Base-by-base conservation (phyloP, 2,797 vertebrate species). In the Sebastes reedi region DNA sequence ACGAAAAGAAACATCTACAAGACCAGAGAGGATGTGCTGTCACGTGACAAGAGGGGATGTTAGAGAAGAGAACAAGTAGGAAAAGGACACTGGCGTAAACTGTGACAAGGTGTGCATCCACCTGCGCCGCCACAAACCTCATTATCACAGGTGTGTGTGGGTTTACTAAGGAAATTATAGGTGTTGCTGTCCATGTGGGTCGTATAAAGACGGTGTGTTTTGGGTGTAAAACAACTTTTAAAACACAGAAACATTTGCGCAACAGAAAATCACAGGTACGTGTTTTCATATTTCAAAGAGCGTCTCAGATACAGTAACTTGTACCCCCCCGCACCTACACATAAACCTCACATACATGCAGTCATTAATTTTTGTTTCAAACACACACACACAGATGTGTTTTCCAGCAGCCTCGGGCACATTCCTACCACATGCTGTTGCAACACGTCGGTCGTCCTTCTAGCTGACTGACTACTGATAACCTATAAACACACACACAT, bases 371-470 rank as follows among this genome's bases (percentile, higher is more conserved):
- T 14, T 71, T 22, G 46, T 81, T 79, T 75, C 25, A 82, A 76
- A 65, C 72, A 72, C 75, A 88, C 34, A 87, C 75, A 87, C 80
- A 85, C 55, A 76, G 76, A 84, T 69, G 67, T 76, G 82, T 86
- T 89, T 88, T 81, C 82, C 80, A 59, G 79, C 75, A 79, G 90
- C 92, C 91, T 82, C 24, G 2, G 86, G 92, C 90, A 89, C 92
- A 95, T 95, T 95, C 93, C 92, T 89, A 18, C 87, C 82, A 82
- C 87, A 80, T 71, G 77, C 87, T 92, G 90, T 89, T 90, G 89
- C 81, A 92, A 92, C 91, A 89, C 58, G 82, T 87, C 72, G 65
- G 58, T 68, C 30, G 77, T 86, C 84, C 89, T 88, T 83, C 69
- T 76, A 67, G 74, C 84, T 79, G 76, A 83, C 80, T 80, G 83